Evolutionary conservation across 2,113 vertebrate genomes (phyloP).

Genomic region (Pipa parva): DNA sequence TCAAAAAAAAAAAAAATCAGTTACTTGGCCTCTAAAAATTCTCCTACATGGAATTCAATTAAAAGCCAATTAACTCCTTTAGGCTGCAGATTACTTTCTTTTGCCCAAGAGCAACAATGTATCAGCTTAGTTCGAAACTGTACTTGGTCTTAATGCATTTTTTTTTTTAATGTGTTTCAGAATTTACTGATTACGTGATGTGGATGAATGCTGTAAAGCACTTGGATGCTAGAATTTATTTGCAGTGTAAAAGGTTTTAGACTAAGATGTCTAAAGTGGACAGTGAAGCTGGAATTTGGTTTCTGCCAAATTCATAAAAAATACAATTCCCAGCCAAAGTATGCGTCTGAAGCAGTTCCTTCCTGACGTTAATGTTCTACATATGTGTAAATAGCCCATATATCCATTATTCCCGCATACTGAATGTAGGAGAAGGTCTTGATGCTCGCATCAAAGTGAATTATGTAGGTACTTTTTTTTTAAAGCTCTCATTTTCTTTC

Average conservation of each 20-base stretch:
- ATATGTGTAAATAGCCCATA: slow-evolving; percentile 36
- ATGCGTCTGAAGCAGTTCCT: slow-evolving; percentile 39
- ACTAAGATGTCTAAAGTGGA: slow-evolving; percentile 4
- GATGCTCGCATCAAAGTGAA: slow-evolving; percentile 24
- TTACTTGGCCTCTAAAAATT: not conserved
- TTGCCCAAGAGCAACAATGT: not conserved
- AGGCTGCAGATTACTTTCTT: not conserved
- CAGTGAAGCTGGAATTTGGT: slow-evolving; percentile 14
- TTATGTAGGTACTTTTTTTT: slow-evolving; percentile 30
- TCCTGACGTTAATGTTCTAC: slow-evolving; percentile 36
- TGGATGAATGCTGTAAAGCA: slow-evolving; percentile 16
- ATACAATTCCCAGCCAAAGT: slow-evolving; percentile 29
- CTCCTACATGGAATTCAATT: not conserved
- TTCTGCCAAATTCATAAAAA: slow-evolving; percentile 42
- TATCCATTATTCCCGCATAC: slow-evolving; percentile 20
- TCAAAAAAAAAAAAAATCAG: not conserved
- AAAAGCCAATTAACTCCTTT: not conserved
- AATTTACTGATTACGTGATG: slow-evolving; percentile 18
- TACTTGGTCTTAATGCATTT: not conserved
- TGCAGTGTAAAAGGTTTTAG: slow-evolving; percentile 9
- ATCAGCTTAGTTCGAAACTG: too few species aligned
- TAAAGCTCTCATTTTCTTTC: slow-evolving; percentile 25
- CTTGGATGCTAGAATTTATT: not conserved
- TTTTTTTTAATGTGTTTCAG: not conserved
- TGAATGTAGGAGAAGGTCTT: slow-evolving; percentile 12